These are phyloP conservation scores for Phataginus tricuspis DNA, from an alignment of 2,797 vertebrate genomes.

Conservation along the genomic window DNA sequence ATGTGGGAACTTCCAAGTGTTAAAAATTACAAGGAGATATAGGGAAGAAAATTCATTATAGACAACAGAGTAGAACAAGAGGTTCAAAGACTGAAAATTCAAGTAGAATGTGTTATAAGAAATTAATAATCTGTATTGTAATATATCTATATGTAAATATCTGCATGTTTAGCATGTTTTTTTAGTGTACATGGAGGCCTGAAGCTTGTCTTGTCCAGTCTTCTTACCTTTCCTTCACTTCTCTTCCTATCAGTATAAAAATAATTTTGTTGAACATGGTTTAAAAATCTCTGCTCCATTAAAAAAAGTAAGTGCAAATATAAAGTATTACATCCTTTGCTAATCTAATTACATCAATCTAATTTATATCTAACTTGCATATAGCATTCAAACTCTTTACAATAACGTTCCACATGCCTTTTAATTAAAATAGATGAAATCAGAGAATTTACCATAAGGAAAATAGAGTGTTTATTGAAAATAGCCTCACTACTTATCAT, in stretches of 20 bases:
- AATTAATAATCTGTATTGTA: not conserved
- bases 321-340: not conserved
- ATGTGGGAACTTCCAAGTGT: not conserved
- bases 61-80: not conserved
- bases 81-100: not conserved
- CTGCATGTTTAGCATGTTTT: not conserved
- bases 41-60: not conserved
- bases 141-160: not conserved
- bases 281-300: not conserved
- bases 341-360: not conserved
- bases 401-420: not conserved
- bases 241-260: not conserved
- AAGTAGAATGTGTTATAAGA: not conserved
- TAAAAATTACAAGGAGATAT: not conserved
- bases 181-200: not conserved
- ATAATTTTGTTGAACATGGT: not conserved
- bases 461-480: not conserved
- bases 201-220: not conserved
- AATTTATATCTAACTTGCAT: not conserved
- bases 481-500: not conserved
- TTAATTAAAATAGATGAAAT: not conserved
- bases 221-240: not conserved
- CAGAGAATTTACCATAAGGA: not conserved
- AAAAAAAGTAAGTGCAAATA: not conserved
- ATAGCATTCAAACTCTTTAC: not conserved